These are phyloP conservation scores for Lophochroa leadbeateri DNA, from an alignment of 2,113 vertebrate species.

Conservation along the genomic window DNA sequence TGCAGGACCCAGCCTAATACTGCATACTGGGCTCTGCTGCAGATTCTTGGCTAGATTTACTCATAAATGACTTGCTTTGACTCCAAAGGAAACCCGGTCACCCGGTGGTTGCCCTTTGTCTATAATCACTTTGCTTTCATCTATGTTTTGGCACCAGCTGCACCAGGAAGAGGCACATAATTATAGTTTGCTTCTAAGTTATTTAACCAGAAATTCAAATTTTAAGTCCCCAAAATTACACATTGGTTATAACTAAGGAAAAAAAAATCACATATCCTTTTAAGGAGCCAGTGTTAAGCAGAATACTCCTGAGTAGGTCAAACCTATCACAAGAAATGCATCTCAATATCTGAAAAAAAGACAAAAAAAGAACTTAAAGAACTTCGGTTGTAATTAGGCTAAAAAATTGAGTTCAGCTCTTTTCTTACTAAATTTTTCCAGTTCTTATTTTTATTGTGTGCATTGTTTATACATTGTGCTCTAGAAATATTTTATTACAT, in stretches of 20 bases:
- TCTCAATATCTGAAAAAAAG: neutral
- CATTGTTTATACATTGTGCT: constrained; percentile 13
- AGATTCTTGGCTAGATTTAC: neutral
- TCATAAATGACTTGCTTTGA: neutral
- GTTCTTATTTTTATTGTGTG: neutral
- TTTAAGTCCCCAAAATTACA: neutral
- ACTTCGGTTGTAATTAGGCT: neutral
- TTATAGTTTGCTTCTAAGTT: neutral
- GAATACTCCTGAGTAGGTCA: neutral
- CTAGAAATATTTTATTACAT: constrained; percentile 22
- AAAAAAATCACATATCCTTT: neutral
- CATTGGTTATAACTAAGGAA: neutral
- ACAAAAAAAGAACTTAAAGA: neutral
- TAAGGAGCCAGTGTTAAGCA: neutral
- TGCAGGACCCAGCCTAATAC: neutral
- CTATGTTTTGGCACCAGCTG: neutral
- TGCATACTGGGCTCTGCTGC: neutral
- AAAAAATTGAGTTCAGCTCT: neutral
- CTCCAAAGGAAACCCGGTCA: neutral
- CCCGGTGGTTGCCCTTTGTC: neutral
- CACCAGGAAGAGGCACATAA: neutral
- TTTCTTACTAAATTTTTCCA: neutral
- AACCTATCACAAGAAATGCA: neutral
- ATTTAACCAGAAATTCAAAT: constrained; percentile 1
- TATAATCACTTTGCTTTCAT: neutral